Base-by-base conservation (phyloP, 2,113 vertebrate species). In the Microcebus griseorufus region DNA sequence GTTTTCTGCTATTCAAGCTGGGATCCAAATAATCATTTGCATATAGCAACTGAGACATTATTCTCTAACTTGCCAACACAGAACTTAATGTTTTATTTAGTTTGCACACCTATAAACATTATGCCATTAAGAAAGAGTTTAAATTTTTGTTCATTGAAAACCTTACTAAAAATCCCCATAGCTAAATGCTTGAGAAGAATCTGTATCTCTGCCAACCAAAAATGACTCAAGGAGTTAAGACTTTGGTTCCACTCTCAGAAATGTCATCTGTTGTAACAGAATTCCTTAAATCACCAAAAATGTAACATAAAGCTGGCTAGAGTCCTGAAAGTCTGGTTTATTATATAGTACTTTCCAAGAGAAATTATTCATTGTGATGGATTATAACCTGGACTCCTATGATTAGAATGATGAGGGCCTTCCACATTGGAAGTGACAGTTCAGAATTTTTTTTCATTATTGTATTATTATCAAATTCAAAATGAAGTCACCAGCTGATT, bases 1-100 rank as follows among this genome's bases (percentile, higher is more conserved):
- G 9, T 70, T 95, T 48, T 94, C 27, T 95, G 37, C 88, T 92
- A n/a, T 70, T 89, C 64, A 95, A 84, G 83, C 83, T 58, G 42
- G 39, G 32, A 85, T 34, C 45, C 97, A 96, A 97, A 87, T 76
- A 92, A 72, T 45, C 86, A 96, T 32, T 95, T 65, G 12, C 42
- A 90, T 0, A 0, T 27, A 97, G 83, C 17, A 92, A 64, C 27
- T 53, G 80, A 39, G n/a, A 32, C 32, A 32, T 62, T 88, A 29
- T 81, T 96, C 58, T 98, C 82, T 84, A 97, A 96, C 72, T 67
- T 90, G 39, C 27, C 88, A 92, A 51, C n/a, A 58, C 10, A 80
- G 58, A 85, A 60, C 9, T 80, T 42, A 34, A 62, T 84, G 79
- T 85, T 62, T 94, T 78, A 92, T 60, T 32, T 18, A 22, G 92